phyloP scores from a whole-genome alignment of 2,113 vertebrate genomes.

The Ibidorhyncha struthersii region DNA sequence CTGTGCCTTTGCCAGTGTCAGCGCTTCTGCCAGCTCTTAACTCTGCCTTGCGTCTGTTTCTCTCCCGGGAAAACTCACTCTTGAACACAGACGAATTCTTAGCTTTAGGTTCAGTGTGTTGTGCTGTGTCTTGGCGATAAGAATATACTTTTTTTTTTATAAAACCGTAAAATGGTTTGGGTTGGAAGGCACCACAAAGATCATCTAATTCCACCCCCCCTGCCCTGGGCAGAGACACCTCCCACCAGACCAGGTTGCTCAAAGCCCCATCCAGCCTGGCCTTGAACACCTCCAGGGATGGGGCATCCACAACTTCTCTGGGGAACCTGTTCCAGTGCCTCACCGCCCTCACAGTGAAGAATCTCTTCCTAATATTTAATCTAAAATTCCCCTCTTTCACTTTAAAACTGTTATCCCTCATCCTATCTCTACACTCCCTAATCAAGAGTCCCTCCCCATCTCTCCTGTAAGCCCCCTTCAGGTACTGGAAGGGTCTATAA shows the following conservation, averaged over 20 bases:
- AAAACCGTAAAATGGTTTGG: neutral
- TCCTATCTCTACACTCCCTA: neutral
- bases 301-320: neutral
- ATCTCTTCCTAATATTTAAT: neutral
- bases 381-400: neutral
- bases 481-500: neutral
- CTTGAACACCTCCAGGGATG: neutral
- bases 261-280: neutral
- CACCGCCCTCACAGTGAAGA: neutral
- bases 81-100: too few species aligned
- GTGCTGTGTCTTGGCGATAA: too few species aligned
- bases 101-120: fast-evolving
- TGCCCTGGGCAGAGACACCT: neutral
- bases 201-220: neutral
- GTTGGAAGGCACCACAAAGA: neutral
- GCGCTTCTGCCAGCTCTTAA: fast-evolving
- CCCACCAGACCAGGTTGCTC: neutral
- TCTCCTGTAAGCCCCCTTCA: neutral
- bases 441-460: neutral
- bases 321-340: neutral
- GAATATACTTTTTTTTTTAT: fast-evolving
- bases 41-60: neutral
- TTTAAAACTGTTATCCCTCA: neutral
- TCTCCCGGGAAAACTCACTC: fast-evolving
- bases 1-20: neutral